Evolutionary conservation across 2,113 vertebrate species (phyloP).

Genomic region (Sinocyclocheilus rhinocerous): DNA sequence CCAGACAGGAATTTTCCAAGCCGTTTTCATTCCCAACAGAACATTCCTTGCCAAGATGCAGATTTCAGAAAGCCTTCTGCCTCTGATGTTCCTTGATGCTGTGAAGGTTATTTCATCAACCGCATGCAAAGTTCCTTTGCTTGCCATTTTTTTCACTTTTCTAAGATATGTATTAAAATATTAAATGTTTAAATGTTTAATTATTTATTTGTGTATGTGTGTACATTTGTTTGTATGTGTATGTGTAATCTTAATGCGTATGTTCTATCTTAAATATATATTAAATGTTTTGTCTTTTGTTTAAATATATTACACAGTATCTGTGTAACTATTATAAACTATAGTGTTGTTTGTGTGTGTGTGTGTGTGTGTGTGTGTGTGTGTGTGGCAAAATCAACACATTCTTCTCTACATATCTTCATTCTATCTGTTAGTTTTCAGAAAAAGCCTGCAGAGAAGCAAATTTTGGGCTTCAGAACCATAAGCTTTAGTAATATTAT

Average conservation of each 20-base stretch:
- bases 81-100: slow-evolving; percentile 58
- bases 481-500: background rate
- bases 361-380: too few relatives aligned
- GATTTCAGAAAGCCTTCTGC: slow-evolving; percentile 54
- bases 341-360: too few relatives aligned
- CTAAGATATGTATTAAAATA: background rate
- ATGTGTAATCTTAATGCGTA: background rate
- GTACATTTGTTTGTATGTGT: background rate
- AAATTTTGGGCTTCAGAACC: background rate
- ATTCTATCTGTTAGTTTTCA: background rate
- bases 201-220: background rate
- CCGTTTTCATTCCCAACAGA: slow-evolving; percentile 62
- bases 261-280: too few relatives aligned
- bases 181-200: background rate
- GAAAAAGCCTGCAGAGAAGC: background rate
- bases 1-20: slow-evolving; percentile 56
- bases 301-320: too few relatives aligned
- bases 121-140: slow-evolving; percentile 55
- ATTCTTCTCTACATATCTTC: background rate
- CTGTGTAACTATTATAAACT: too few relatives aligned
- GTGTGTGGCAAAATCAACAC: background rate
- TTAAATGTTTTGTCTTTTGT: too few relatives aligned
- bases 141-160: slow-evolving; percentile 39
- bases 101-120: slow-evolving; percentile 52
- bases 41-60: slow-evolving; percentile 53